Percentiles rank a stretch among this genome's conserved stretches.
phyloP scores from a whole-genome alignment of 2,888 invertebrate species.

The Epistrophe grossulariae region DNA sequence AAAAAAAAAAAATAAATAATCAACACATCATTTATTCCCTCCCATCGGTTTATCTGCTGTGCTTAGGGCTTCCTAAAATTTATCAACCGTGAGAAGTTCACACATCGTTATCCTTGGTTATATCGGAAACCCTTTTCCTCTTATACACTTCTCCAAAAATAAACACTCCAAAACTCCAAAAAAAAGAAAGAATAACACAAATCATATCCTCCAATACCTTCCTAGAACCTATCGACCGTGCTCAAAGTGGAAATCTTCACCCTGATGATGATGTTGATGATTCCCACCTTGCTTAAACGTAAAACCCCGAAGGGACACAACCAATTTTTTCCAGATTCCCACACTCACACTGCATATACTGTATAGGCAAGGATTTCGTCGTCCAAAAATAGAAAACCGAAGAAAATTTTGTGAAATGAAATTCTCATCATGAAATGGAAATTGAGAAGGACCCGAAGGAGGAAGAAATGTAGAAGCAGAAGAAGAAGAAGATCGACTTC shows the following conservation, averaged over 20 bases:
- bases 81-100: constrained; percentile 66
- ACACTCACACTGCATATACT: background rate
- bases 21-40: constrained; percentile 15
- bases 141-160: constrained; percentile 57
- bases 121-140: constrained; percentile 48
- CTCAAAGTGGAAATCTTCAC: constrained; percentile 48
- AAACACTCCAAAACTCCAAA: constrained; percentile 43
- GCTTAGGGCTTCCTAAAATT: constrained; percentile 9
- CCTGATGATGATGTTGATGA: constrained; percentile 30
- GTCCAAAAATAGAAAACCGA: constrained; percentile 52
- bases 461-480: background rate
- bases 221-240: constrained; percentile 10
- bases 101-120: constrained; percentile 51
- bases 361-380: constrained; percentile 20
- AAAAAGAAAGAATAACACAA: constrained; percentile 39
- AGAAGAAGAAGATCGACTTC: constrained; percentile 57
- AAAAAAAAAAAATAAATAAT: background rate
- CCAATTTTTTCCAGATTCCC: constrained; percentile 44
- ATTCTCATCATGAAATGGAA: constrained; percentile 64
- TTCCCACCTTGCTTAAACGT: constrained; percentile 68
- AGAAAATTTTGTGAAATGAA: constrained; percentile 35
- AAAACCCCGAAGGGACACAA: constrained; percentile 61
- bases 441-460: constrained; percentile 4
- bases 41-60: background rate
- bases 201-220: constrained; percentile 30